These are phyloP conservation scores for Varroa destructor DNA, from an alignment of 1,140 invertebrate species.

Conservation along the genomic window DNA sequence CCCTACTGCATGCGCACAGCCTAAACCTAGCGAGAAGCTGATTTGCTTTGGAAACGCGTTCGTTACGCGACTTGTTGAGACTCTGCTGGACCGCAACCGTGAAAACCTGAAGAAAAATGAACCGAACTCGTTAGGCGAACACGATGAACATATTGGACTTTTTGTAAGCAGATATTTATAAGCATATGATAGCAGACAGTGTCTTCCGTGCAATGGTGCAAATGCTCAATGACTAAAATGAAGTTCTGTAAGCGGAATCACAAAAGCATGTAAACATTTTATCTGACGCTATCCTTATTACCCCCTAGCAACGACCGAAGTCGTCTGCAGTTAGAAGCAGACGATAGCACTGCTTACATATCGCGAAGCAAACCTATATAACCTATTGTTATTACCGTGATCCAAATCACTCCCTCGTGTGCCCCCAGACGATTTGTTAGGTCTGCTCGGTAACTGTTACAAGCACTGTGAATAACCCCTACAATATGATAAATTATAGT, in stretches of 20 bases:
- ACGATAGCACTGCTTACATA: not conserved
- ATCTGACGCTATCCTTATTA: not conserved
- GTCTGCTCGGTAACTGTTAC: not conserved
- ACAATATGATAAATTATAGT: not conserved
- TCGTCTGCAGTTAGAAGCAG: not conserved
- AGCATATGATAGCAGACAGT: not conserved
- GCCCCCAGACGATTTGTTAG: not conserved
- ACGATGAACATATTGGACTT: not conserved
- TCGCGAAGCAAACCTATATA: not conserved
- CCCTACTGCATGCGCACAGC: not conserved
- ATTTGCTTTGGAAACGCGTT: constrained; percentile 1
- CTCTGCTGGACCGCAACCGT: not conserved
- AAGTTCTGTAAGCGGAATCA: too few relatives aligned
- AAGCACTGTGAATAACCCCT: not conserved
- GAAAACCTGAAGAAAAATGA: not conserved
- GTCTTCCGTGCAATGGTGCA: too few relatives aligned
- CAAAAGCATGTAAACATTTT: not conserved
- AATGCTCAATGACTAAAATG: too few relatives aligned
- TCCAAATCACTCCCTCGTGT: not conserved
- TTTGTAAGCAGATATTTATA: not conserved
- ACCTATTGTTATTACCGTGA: not conserved
- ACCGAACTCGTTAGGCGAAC: not conserved
- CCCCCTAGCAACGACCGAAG: not conserved
- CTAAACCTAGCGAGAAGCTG: not conserved
- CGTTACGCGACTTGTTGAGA: not conserved